phyloP scores from a whole-genome alignment of 2,797 vertebrate genomes.

The Falco cherrug region DNA sequence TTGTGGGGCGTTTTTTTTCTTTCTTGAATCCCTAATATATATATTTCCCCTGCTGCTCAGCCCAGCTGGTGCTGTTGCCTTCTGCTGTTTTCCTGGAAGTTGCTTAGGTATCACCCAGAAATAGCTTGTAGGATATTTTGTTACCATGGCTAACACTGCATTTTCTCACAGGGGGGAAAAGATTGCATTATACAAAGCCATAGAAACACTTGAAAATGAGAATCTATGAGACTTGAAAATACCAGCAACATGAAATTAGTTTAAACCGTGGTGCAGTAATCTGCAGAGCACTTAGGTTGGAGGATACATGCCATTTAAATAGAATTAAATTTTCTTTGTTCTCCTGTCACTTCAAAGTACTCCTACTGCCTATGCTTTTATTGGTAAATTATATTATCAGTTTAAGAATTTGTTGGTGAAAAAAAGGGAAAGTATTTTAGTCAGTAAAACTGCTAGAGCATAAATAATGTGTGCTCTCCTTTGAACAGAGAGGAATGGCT shows the following conservation, averaged over 20 bases:
- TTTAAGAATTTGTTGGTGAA: slow-evolving; percentile 57
- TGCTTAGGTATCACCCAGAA: background rate
- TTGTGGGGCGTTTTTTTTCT: background rate
- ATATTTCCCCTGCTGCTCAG: slow-evolving; percentile 21
- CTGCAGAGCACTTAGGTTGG: background rate
- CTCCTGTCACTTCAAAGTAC: slow-evolving; percentile 28
- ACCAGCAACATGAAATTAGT: background rate
- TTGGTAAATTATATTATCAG: slow-evolving; percentile 35
- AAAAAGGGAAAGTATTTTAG: slow-evolving; percentile 60
- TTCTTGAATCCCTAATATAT: background rate
- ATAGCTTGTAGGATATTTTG: background rate
- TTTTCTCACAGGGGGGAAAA: background rate
- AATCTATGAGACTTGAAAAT: background rate
- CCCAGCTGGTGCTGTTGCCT: slow-evolving; percentile 23
- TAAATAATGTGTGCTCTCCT: slow-evolving; percentile 53
- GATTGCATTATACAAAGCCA: background rate
- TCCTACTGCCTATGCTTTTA: background rate
- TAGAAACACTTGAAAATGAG: background rate
- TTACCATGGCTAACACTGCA: background rate
- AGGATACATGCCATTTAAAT: background rate
- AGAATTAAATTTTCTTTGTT: slow-evolving; percentile 38
- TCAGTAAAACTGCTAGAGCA: slow-evolving; percentile 56
- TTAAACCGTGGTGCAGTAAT: background rate
- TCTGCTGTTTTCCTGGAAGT: background rate
- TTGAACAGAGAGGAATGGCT: slow-evolving; percentile 65